A percentile compares a stretch with the other conserved stretches of the same genome.
Evolutionary conservation across 2,113 vertebrate genomes (phyloP).

Genomic region (Phrynosoma blainvillii): DNA sequence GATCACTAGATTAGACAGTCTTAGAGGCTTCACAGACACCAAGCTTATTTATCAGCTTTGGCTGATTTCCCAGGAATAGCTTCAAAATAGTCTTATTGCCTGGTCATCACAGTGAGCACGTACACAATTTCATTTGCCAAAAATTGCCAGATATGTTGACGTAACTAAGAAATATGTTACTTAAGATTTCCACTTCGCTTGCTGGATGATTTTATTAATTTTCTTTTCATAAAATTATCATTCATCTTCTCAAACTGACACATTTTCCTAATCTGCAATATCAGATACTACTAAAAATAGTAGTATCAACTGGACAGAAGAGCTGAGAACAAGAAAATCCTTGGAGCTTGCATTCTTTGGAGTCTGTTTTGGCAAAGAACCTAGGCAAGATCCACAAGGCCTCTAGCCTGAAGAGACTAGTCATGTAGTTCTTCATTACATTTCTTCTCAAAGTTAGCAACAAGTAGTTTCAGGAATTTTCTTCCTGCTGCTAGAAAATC

Average conservation of each 20-base stretch:
- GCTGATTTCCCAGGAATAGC: slow-evolving; percentile 53
- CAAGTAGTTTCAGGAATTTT: too few relatives aligned
- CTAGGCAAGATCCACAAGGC: background rate
- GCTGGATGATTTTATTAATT: background rate
- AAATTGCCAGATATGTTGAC: slow-evolving; percentile 28
- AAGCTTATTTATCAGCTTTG: slow-evolving; percentile 50
- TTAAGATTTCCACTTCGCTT: slow-evolving; percentile 21
- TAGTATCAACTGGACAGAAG: background rate
- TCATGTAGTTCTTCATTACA: too few relatives aligned
- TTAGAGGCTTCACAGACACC: slow-evolving; percentile 49
- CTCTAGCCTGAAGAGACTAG: background rate
- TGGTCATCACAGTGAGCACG: slow-evolving; percentile 29
- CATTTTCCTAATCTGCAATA: background rate
- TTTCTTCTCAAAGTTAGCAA: too few relatives aligned
- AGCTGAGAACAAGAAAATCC: background rate
- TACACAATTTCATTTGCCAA: slow-evolving; percentile 26
- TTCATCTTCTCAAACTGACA: background rate
- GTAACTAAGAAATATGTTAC: background rate
- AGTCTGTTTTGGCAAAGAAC: background rate
- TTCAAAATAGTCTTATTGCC: slow-evolving; percentile 53
- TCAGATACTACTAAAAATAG: background rate
- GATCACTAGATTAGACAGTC: slow-evolving; percentile 42
- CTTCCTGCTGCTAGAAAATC: too few relatives aligned
- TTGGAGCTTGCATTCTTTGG: background rate
- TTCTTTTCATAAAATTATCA: background rate